Conservation (phyloP, 1,140 invertebrate genomes). For the Drosophila takahashii region DNA sequence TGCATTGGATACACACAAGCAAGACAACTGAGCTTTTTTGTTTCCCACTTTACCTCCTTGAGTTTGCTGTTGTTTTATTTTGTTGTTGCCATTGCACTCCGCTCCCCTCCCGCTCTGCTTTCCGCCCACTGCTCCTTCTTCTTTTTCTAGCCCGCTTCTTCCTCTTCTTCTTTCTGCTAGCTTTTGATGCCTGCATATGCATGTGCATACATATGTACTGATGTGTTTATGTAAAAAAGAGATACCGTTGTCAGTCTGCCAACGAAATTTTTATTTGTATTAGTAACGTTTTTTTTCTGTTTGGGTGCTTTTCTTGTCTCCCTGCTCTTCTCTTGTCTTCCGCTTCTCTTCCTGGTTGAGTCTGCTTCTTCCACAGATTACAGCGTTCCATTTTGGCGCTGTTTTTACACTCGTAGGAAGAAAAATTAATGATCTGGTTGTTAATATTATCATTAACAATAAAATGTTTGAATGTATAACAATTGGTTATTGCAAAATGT, state of each 20-base stretch:
- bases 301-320: conserved; percentile 29
- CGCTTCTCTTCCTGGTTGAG: conserved; percentile 31
- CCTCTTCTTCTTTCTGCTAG: conserved; percentile 45
- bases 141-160: conserved; percentile 33
- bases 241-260: conserved; percentile 30
- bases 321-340: conserved; percentile 6
- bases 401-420: not conserved
- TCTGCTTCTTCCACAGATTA: conserved; percentile 11
- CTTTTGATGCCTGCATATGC: conserved; percentile 23
- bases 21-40: conserved; percentile 45
- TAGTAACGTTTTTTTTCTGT: conserved; percentile 50
- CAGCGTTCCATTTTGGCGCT: conserved; percentile 24
- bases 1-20: conserved; percentile 64
- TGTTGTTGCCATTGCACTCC: conserved; percentile 36
- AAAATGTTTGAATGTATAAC: no score
- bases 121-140: conserved; percentile 26
- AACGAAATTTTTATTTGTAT: conserved; percentile 29
- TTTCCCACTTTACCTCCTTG: conserved; percentile 35
- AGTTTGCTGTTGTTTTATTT: conserved; percentile 11
- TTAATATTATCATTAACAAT: no score
- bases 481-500: no score
- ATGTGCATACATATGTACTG: not conserved
- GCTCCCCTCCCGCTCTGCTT: conserved; percentile 3
- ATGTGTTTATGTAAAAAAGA: conserved; percentile 19
- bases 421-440: not conserved